Evolutionary conservation across 30 jellyfish, hydroid and myxozoan genomes (phyloP).

Genomic region (Aurelia sp.): DNA sequence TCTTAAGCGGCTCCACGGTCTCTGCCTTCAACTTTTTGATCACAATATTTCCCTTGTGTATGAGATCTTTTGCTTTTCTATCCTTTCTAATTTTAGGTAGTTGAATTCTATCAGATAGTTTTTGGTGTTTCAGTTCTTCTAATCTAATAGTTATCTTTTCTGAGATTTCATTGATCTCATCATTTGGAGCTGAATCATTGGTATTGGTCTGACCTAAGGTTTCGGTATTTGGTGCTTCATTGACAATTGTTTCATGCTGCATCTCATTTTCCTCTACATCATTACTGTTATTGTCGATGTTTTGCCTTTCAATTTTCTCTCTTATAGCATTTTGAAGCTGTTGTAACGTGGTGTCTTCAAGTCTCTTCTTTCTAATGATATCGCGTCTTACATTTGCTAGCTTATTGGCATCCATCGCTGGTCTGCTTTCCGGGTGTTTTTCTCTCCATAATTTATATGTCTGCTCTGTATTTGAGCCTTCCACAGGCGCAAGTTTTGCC

Average conservation of each 20-base stretch:
- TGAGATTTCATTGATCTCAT: not conserved
- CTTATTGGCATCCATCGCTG: slow-evolving; percentile 16
- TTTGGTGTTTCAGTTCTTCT: not conserved
- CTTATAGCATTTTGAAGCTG: not conserved
- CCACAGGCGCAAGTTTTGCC: slow-evolving; percentile 3
- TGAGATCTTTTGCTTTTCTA: not conserved
- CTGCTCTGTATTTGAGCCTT: not conserved
- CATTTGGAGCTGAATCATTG: not conserved
- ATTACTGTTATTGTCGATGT: slow-evolving; percentile 2
- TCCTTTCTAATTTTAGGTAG: not conserved
- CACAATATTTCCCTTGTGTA: not conserved
- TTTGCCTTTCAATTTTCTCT: not conserved
- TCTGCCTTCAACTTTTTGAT: not conserved
- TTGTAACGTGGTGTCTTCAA: not conserved
- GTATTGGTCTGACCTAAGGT: not conserved
- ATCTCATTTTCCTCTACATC: not conserved
- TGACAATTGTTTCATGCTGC: not conserved
- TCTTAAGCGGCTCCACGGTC: not conserved
- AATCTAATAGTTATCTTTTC: not conserved
- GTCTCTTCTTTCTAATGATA: not conserved
- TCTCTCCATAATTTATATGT: slow-evolving; percentile 16
- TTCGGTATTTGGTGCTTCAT: not conserved
- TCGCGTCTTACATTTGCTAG: slow-evolving; percentile 24
- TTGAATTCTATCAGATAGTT: not conserved
- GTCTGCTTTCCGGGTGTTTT: not conserved